phyloP scores from a whole-genome alignment of 1,140 invertebrate genomes.

The Hylyphantes graminicola region DNA sequence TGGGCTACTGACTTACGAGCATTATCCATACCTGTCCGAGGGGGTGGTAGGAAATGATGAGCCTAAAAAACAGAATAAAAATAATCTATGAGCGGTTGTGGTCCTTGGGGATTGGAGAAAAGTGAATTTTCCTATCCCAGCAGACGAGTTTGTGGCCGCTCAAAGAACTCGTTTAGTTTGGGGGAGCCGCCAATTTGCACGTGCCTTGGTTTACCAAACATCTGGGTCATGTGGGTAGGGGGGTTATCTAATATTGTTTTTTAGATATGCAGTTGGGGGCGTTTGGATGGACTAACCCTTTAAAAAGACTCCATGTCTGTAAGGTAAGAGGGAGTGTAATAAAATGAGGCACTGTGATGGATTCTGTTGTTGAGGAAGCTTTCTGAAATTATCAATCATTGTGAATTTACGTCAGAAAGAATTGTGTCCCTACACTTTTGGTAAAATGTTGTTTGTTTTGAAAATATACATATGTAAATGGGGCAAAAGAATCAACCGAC shows the following conservation, averaged over 20 bases:
- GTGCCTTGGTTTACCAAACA: constrained; percentile 58
- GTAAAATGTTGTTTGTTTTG: too few species aligned
- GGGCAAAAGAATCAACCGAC: too few species aligned
- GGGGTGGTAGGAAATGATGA: background rate
- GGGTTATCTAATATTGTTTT: constrained; percentile 43
- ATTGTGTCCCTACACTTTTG: too few species aligned
- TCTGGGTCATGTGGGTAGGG: constrained; percentile 52
- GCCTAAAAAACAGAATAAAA: constrained; percentile 13
- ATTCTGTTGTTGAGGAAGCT: too few species aligned
- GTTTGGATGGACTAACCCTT: too few species aligned
- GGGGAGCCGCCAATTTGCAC: background rate
- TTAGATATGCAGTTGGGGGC: background rate
- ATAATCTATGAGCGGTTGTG: constrained; percentile 27
- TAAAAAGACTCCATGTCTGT: too few species aligned
- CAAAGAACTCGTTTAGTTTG: constrained; percentile 34
- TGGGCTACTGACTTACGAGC: constrained; percentile 51
- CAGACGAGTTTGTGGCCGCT: constrained; percentile 53
- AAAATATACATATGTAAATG: too few species aligned
- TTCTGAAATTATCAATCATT: too few species aligned
- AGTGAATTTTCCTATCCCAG: constrained; percentile 45
- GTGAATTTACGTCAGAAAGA: too few species aligned
- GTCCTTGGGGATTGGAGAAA: constrained; percentile 12
- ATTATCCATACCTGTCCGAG: constrained; percentile 26
- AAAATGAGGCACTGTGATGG: too few species aligned
- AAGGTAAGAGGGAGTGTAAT: too few species aligned